phyloP scores from a whole-genome alignment of 2,888 invertebrate species.

The Hyles lineata region DNA sequence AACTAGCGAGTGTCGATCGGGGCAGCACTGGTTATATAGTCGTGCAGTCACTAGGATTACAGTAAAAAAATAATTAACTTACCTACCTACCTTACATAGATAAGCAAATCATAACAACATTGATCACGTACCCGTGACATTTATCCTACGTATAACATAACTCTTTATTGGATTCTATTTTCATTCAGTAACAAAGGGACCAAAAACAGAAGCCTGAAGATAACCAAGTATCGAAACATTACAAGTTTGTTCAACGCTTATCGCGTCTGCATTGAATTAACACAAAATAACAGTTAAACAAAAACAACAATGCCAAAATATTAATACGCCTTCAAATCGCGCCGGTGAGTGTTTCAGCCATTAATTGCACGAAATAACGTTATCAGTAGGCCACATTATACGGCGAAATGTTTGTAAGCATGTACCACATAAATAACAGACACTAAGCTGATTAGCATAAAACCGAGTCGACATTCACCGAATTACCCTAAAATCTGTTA shows the following conservation, averaged over 20 bases:
- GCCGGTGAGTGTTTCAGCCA: conserved; percentile 74
- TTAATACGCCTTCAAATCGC: conserved; percentile 75
- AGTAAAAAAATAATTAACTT: too few relatives aligned
- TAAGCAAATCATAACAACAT: neutral
- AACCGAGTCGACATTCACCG: conserved; percentile 74
- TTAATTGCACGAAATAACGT: conserved; percentile 76
- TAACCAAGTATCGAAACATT: conserved; percentile 37
- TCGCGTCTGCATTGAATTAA: conserved; percentile 65
- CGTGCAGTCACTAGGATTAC: too few relatives aligned
- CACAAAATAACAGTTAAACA: conserved; percentile 73
- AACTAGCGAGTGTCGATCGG: too few relatives aligned
- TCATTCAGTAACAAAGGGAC: neutral
- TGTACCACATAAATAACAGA: conserved; percentile 78
- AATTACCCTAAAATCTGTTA: conserved; percentile 82
- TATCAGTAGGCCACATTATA: conserved; percentile 68
- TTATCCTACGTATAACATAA: neutral
- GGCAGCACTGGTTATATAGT: too few relatives aligned
- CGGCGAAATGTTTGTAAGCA: conserved; percentile 70
- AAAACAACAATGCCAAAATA: conserved; percentile 68
- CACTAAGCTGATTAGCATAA: conserved; percentile 82
- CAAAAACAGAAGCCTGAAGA: conserved; percentile 26
- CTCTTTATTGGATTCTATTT: neutral
- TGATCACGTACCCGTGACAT: conserved; percentile 1
- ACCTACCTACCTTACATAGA: neutral
- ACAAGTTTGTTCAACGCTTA: conserved; percentile 43